These are phyloP conservation scores for Oopsacas minuta DNA, from an alignment of 37 sponge, comb jelly and placozoan species.

Conservation along the genomic window DNA sequence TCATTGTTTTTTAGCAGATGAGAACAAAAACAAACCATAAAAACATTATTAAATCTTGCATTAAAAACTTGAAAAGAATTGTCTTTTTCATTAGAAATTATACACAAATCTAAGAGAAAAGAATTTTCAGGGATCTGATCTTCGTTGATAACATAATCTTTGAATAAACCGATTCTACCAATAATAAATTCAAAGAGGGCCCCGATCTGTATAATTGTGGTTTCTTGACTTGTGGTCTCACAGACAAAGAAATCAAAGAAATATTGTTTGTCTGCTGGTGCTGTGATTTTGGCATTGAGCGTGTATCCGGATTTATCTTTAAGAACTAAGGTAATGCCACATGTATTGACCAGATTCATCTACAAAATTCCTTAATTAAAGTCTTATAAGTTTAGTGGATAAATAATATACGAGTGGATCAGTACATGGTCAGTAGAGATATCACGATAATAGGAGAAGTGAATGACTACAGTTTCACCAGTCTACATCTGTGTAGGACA, in stretches of 20 bases:
- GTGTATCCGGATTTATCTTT: not conserved
- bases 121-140: not conserved
- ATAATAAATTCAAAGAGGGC: not conserved
- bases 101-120: slow-evolving; percentile 13
- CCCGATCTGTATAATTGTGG: not conserved
- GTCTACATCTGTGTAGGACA: not conserved
- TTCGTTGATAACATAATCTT: slow-evolving; percentile 13
- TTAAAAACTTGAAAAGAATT: not conserved
- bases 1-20: not conserved
- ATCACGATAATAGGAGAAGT: not conserved
- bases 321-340: not conserved
- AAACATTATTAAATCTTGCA: not conserved
- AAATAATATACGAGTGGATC: too few species aligned
- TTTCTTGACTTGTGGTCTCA: not conserved
- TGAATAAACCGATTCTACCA: not conserved
- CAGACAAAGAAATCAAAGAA: not conserved
- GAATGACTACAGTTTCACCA: not conserved
- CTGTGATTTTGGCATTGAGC: not conserved
- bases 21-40: not conserved
- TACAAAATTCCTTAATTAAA: not conserved
- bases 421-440: not conserved
- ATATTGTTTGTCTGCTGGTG: not conserved
- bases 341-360: not conserved
- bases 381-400: too few species aligned
- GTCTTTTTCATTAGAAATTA: not conserved